Conservation (phyloP, 2,888 invertebrate species). For the Germaria angustata region DNA sequence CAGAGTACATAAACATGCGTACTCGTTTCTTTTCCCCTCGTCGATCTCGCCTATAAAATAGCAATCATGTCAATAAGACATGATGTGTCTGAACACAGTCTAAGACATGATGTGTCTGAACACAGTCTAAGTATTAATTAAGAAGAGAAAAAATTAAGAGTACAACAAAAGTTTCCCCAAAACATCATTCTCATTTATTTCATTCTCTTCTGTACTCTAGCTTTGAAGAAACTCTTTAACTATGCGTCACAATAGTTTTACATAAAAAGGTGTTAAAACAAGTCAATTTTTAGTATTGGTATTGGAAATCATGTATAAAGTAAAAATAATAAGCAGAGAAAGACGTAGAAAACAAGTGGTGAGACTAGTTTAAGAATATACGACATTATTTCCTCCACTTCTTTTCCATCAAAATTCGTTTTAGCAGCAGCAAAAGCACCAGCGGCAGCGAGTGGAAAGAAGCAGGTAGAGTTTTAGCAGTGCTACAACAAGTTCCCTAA, state of each 20-base stretch:
- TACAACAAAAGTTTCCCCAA: not conserved
- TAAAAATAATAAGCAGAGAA: constrained; percentile 11
- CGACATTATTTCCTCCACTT: constrained; percentile 27
- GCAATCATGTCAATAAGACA: too few relatives aligned
- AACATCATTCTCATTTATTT: not conserved
- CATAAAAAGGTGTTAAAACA: constrained; percentile 58
- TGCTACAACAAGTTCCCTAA: constrained; percentile 26
- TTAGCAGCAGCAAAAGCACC: not conserved
- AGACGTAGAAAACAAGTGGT: constrained; percentile 56
- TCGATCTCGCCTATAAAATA: too few relatives aligned
- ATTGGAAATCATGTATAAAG: constrained; percentile 33
- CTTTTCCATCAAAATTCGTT: constrained; percentile 9
- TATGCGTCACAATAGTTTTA: constrained; percentile 45
- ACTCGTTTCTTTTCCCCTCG: too few relatives aligned
- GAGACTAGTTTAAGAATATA: constrained; percentile 63
- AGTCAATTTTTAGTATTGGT: constrained; percentile 40
- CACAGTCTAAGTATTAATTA: too few relatives aligned
- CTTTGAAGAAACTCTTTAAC: not conserved
- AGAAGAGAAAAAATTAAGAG: too few relatives aligned
- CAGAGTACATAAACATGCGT: too few relatives aligned
- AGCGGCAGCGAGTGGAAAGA: not conserved
- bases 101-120: too few relatives aligned
- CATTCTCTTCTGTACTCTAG: not conserved
- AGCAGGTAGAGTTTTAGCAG: constrained; percentile 42
- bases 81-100: too few relatives aligned